Evolutionary conservation across 1,140 invertebrate species (phyloP), one percentile per base, ranked within the genome.

Genomic region (Atta colombica): DNA sequence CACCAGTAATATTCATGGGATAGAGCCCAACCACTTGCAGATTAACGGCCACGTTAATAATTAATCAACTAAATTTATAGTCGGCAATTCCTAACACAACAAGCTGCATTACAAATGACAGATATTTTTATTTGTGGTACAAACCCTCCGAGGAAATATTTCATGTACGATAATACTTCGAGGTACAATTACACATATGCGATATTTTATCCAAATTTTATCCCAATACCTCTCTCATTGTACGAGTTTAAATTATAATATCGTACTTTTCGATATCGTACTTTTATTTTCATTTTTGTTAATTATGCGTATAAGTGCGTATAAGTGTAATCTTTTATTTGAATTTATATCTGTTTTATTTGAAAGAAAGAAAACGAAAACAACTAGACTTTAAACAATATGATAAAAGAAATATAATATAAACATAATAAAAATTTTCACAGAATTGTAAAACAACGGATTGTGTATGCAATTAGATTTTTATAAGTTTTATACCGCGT

Each of bases 41-140:
- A 69, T 71, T 81, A 81, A 81, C 21, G 35, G 6, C n/a, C 14
- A 8, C 66, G 7, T 68, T 69, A 18, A 65, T 78, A 69, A 81
- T 81, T 81, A 81, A 81, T 58, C 14, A 35, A 45, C 16, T 10
- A 58, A 60, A 81, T 78, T 65, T 78, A 31, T 63, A 49, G 16
- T 8, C 16, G 39, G 14, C 12, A 49, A 39, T 75, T 60, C 53
- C 51, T 49, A 78, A 51, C 75, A 25, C 2, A 16, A 39, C 14
- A 18, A 60, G 4, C 7, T 71, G 53, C 45, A 28, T 71, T 58
- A 60, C 3, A 39, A 81, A 81, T 71, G 65, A 25, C 21, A 58
- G 35, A 55, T 58, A 81, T 60, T 71, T 81, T 71, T 81, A 4
- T 65, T 21, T 2, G 28, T 14, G 25, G 28, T 35, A 8, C 49